Base-by-base conservation (phyloP, 2,113 vertebrate species). In the Pterocles orientalis region DNA sequence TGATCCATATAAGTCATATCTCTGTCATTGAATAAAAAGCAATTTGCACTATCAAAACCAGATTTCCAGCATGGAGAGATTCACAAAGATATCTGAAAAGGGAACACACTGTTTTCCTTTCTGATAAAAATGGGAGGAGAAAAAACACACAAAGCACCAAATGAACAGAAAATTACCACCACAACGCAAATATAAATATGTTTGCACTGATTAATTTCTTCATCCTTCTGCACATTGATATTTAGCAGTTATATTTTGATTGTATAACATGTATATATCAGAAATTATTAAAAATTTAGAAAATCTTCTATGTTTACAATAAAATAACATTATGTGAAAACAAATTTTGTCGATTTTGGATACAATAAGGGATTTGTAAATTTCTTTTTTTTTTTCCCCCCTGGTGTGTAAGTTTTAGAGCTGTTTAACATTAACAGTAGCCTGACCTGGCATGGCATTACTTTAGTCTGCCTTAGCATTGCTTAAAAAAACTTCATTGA, bases 21-120 rank as follows among this genome's bases (percentile, higher is more conserved):
- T 33, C 6, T 85, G 34, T 57, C 81, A 77, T 0, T 76, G 58
- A 84, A 92, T 79, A 68, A 91, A 92, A 91, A 89, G 41, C 28
- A 85, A 72, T 85, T 94, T 89, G 45, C 33, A 56, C 58, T 73
- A 91, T 82, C 57, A 85, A 92, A 92, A 82, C 69, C n/a, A 78
- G 45, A 78, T 78, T 88, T 87, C 39, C 31, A 87, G 36, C 39
- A 85, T 1, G 3, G 15, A 92, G 21, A 87, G 31, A 92, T 62
- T 58, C 51, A 33, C n/a, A 94, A 82, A 76, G 50, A 72, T 20
- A 47, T 23, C 58, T 79, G 65, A 65, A 92, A 94, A 75, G 33
- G 39, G 15, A 86, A 9, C 29, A 28, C 4, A 2, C 3, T 26
- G 12, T 4, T 85, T 47, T 90, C 26, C 14, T 83, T 79, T 60